Percentiles rank a stretch among this genome's conserved stretches.
These are phyloP conservation scores for Paraplagusia blochii DNA, from an alignment of 2,113 vertebrate species.

Conservation along the genomic window DNA sequence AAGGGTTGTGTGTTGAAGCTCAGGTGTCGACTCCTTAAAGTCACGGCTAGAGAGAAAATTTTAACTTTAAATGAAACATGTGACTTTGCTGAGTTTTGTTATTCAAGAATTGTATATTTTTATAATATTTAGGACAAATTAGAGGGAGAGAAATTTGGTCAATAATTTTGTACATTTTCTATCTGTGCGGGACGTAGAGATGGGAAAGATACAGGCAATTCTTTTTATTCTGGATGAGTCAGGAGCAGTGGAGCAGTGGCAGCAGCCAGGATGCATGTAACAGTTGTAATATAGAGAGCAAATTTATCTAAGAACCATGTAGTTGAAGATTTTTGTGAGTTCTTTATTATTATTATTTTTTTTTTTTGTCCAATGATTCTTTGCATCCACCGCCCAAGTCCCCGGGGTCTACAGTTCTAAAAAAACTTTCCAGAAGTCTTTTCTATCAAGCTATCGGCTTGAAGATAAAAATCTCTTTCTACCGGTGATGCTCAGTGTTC, in stretches of 20 bases:
- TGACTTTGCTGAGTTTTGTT: slow-evolving; percentile 78
- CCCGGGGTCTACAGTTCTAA: slow-evolving; percentile 45
- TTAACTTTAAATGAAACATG: slow-evolving; percentile 62
- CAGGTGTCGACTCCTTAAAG: slow-evolving; percentile 71
- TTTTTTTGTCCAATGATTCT: slow-evolving; percentile 43
- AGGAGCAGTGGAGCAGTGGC: slow-evolving; percentile 53
- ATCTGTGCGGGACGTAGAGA: slow-evolving; percentile 57
- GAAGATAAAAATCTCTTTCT: too few species aligned
- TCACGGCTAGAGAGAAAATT: slow-evolving; percentile 65
- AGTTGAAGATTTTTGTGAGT: slow-evolving; percentile 70
- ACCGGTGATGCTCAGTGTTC: too few species aligned
- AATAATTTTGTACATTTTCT: slow-evolving; percentile 82
- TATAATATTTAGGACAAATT: slow-evolving; percentile 75
- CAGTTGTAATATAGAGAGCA: slow-evolving; percentile 72
- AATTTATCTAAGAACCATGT: slow-evolving; percentile 67
- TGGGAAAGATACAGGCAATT: slow-evolving; percentile 50
- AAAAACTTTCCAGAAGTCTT: slow-evolving; percentile 30
- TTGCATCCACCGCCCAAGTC: too few species aligned
- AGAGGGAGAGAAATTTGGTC: slow-evolving; percentile 71
- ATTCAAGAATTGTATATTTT: slow-evolving; percentile 82
- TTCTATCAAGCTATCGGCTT: too few species aligned
- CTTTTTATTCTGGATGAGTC: slow-evolving; percentile 61
- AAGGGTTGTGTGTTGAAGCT: slow-evolving; percentile 64
- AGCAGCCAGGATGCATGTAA: slow-evolving; percentile 54
- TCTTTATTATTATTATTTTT: slow-evolving; percentile 58